phyloP scores from a whole-genome alignment of 2,888 invertebrate genomes.

The Yponomeuta cagnagella region DNA sequence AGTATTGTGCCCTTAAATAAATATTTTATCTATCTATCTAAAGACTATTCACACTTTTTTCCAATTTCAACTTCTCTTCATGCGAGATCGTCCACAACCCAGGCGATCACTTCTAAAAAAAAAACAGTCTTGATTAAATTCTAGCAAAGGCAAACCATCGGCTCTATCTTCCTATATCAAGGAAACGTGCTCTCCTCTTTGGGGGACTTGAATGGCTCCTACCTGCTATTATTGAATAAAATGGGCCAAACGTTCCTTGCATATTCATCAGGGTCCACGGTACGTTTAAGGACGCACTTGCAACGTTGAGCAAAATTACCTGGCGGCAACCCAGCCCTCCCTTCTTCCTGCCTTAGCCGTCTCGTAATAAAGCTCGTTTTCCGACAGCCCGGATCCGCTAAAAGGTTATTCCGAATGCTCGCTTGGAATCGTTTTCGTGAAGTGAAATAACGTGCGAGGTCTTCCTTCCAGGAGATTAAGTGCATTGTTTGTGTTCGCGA shows the following conservation, averaged over 20 bases:
- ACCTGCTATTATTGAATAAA: conserved; percentile 12
- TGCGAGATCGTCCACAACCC: too few species aligned
- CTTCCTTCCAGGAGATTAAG: conserved; percentile 9
- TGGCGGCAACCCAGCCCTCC: not conserved
- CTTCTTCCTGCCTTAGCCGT: not conserved
- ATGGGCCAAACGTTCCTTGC: conserved; percentile 11
- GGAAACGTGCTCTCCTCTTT: not conserved
- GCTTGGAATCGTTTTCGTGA: conserved; percentile 8
- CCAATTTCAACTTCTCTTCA: too few species aligned
- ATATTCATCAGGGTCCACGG: conserved; percentile 8
- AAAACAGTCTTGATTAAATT: too few species aligned
- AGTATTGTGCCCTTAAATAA: too few species aligned
- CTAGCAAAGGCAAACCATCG: too few species aligned
- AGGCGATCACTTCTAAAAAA: too few species aligned
- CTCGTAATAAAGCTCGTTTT: conserved; percentile 3
- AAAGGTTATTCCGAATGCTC: conserved; percentile 1
- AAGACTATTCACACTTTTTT: too few species aligned
- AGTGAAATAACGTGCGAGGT: conserved; percentile 11
- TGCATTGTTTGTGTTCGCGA: conserved; percentile 4
- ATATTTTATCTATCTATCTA: too few species aligned
- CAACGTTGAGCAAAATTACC: conserved; percentile 6
- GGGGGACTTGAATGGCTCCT: not conserved
- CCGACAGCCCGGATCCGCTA: not conserved
- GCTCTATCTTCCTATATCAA: not conserved
- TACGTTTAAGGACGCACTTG: conserved; percentile 4